A percentile compares a stretch with the other conserved stretches of the same genome.
These are phyloP conservation scores for Hylaeus anthracinus DNA, from an alignment of 1,140 invertebrate species.

Conservation along the genomic window DNA sequence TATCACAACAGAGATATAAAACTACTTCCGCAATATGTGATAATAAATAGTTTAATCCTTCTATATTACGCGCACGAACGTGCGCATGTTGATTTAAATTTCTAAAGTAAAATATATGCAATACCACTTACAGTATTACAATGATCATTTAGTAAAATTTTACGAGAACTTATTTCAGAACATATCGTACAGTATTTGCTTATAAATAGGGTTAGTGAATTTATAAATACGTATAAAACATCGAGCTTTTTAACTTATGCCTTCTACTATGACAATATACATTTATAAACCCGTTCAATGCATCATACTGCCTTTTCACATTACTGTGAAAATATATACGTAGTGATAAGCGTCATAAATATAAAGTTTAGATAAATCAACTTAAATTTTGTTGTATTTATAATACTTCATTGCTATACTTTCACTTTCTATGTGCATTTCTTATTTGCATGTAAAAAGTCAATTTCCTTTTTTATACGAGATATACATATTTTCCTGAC, in stretches of 20 bases:
- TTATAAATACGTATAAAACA: slow-evolving; percentile 3
- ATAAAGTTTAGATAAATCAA: not conserved
- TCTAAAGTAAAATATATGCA: slow-evolving; percentile 2
- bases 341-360: slow-evolving; percentile 10
- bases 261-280: slow-evolving; percentile 25
- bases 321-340: slow-evolving; percentile 4
- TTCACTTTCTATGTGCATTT: not conserved
- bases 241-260: slow-evolving; percentile 9
- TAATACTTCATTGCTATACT: not conserved
- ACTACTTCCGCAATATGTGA: slow-evolving; percentile 22
- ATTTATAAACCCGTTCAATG: slow-evolving; percentile 1
- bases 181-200: not conserved
- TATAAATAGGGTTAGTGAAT: not conserved
- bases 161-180: not conserved
- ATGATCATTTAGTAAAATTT: slow-evolving; percentile 11
- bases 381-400: not conserved
- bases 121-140: not conserved
- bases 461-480: not conserved
- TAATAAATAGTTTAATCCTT: slow-evolving; percentile 17
- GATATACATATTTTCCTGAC: not conserved
- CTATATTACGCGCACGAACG: slow-evolving; percentile 8
- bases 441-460: not conserved
- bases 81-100: slow-evolving; percentile 7
- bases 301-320: not conserved
- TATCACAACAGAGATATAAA: not conserved